Base-by-base conservation (phyloP, 1,140 invertebrate species). In the Drosophila chauvacae region DNA sequence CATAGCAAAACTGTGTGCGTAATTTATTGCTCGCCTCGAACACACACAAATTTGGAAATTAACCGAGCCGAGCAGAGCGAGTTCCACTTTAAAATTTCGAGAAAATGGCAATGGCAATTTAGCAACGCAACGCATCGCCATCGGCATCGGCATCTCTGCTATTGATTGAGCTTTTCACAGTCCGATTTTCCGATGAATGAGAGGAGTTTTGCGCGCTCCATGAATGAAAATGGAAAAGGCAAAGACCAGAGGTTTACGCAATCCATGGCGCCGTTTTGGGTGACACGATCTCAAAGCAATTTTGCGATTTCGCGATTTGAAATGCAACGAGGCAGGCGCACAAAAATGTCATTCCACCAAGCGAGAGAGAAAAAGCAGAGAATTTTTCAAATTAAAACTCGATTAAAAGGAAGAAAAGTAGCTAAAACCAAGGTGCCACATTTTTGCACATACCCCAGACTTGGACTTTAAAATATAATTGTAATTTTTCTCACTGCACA, bases 161-260 rank as follows among this genome's bases (percentile, higher is more conserved):
- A 77, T 87, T 87, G 84, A 87, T 87, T 84, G 84, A 87, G 84
- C 77, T 87, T 87, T 85, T 88, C 80, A 70, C 80, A 83, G 71
- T 70, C n/a, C 53, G 35, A 56, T 82, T 77, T 84, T 66, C n/a
- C 57, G 16, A 76, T 72, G 60, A 71, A 71, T 78, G 59, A 56
- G 47, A 48, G 47, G 37, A 56, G 37, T 20, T 20, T 9, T 9
- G 26, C 44, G 28, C 35, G 68, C 28, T 61, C 20, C 56, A 20
- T 61, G 76, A 80, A 80, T 73, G 68, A 58, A 79, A 62, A 42
- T 51, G 39, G 41, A 70, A 77, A 78, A 70, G 75, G 74, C 58
- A 77, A 78, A 50, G 57, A 41, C 75, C n/a, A 45, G 44, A n/a
- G 30, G n/a, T 23, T 90, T 88, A 76, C 77, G 85, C 61, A 88